phyloP scores from a whole-genome alignment of 2,888 invertebrate species.

The Scaptomyza reducta region DNA sequence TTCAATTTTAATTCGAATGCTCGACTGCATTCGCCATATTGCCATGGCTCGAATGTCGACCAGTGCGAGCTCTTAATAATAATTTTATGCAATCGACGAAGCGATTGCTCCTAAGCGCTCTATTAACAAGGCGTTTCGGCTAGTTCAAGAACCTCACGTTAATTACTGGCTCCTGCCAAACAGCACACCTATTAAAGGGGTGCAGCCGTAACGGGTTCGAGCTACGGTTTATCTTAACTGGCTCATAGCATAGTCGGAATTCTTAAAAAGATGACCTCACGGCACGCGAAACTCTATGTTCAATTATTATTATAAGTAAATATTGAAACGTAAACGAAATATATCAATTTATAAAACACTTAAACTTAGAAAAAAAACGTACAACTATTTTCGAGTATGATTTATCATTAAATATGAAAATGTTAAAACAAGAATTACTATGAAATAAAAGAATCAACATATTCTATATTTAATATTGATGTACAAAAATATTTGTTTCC shows the following conservation, averaged over 20 bases:
- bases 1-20: slow-evolving; percentile 80
- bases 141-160: slow-evolving; percentile 30
- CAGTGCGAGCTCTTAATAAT: slow-evolving; percentile 49
- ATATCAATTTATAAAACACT: too few species aligned
- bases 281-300: background rate
- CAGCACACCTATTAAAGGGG: background rate
- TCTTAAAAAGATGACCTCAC: background rate
- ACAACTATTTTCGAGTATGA: too few species aligned
- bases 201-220: background rate
- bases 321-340: too few species aligned
- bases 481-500: too few species aligned
- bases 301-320: too few species aligned
- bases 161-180: slow-evolving; percentile 16
- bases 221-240: background rate
- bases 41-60: background rate
- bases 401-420: too few species aligned
- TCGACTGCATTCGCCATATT: slow-evolving; percentile 44
- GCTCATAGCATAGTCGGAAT: background rate
- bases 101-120: slow-evolving; percentile 64
- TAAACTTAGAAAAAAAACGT: too few species aligned
- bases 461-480: too few species aligned
- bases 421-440: too few species aligned
- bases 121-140: slow-evolving; percentile 53
- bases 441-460: too few species aligned
- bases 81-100: slow-evolving; percentile 60